Base-by-base conservation (phyloP, 2,888 invertebrate genomes). In the Ectobius pallidus region DNA sequence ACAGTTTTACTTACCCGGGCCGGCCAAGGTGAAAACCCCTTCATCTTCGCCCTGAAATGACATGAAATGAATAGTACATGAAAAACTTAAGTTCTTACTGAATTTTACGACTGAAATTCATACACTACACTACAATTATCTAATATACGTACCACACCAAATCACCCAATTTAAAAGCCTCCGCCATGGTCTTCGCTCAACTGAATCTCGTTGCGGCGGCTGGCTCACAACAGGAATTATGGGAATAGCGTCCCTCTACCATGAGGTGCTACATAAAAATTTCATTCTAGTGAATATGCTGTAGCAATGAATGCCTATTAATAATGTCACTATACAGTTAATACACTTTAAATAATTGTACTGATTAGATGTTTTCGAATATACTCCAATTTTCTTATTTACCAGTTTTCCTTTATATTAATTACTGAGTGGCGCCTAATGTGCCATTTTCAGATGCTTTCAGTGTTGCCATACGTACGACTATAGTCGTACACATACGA, bases 21-120 rank as follows among this genome's bases (percentile, higher is more conserved):
- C 76, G 97, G 97, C 97, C 97, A 97, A 77, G 96, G 94, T 78
- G 95, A 93, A 86, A 95, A 97, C 79, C 96, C 95, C 88, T 96
- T 97, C 96, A 97, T 96, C 89, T 96, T 97, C 73, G 97, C 96
- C 97, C 97, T 97, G 89, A 80, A 80, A 80, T 78, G 46, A 16
- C 55, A 55, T 3, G 27, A 18, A 55, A 39, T 20, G 9, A 34
- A 32, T 34, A 42, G 22, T 46, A 4, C 25, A 39, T 1, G 55
- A 44, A 16, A 16, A 71, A 61, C 32, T 20, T 52, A 22, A 55
- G 16, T 46, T 20, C n/a, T n/a, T n/a, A n/a, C n/a, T n/a, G 22
- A 58, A 6, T 1, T 9, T 11, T 39, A 22, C 34, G 20, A 18
- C n/a, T 34, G 18, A 52, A 46, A 62, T 69, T 18, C 34, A 42